phyloP scores from a whole-genome alignment of 2,888 invertebrate species.

The Leptothorax acervorum region DNA sequence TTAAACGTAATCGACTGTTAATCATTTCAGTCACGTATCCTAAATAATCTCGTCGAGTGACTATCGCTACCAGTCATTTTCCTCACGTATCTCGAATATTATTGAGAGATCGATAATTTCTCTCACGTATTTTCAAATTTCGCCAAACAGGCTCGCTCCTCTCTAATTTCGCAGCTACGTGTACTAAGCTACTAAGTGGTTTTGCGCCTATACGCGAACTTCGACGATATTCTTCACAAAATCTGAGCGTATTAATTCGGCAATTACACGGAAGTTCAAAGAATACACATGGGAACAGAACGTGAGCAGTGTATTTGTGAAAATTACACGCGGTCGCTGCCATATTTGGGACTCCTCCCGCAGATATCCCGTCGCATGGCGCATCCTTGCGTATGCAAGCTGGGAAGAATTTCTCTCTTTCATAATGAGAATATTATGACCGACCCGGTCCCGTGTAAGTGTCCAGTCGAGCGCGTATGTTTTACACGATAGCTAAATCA shows the following conservation, averaged over 20 bases:
- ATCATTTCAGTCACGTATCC: conserved; percentile 33
- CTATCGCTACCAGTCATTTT: conserved; percentile 17
- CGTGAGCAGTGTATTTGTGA: neutral
- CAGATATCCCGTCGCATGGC: neutral
- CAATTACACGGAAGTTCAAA: conserved; percentile 35
- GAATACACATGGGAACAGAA: neutral
- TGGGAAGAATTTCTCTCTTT: conserved; percentile 1
- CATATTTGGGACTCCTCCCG: conserved; percentile 19
- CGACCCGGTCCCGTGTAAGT: conserved; percentile 28
- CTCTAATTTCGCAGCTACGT: conserved; percentile 8
- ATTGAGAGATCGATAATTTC: conserved; percentile 36
- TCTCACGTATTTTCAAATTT: conserved; percentile 50
- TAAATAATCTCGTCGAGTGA: conserved; percentile 31
- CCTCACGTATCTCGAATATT: conserved; percentile 43
- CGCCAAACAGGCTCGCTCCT: neutral
- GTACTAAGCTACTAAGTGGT: conserved; percentile 27
- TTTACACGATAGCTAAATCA: conserved; percentile 59
- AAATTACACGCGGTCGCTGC: conserved; percentile 16
- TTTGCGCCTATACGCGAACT: neutral
- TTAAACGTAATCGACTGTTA: conserved; percentile 19
- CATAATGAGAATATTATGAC: conserved; percentile 45
- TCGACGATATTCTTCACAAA: neutral
- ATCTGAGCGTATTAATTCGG: conserved; percentile 25
- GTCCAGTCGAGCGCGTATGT: conserved; percentile 48
- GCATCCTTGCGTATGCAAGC: neutral